These are phyloP conservation scores for Ellobius talpinus DNA, from an alignment of 2,113 vertebrate species.

Conservation along the genomic window DNA sequence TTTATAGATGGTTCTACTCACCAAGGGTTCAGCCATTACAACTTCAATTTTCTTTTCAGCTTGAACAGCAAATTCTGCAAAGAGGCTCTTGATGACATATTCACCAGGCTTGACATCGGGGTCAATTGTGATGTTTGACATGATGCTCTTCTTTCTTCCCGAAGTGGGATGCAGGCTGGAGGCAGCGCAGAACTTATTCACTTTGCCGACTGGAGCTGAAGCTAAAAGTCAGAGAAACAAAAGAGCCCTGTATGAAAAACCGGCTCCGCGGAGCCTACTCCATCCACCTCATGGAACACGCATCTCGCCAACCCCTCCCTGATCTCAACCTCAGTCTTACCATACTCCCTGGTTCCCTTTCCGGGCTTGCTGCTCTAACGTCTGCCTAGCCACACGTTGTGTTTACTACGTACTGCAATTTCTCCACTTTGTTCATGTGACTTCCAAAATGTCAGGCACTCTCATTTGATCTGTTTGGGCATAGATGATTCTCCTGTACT, in stretches of 20 bases:
- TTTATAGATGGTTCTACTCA: slow-evolving; percentile 86
- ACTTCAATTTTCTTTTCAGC: slow-evolving; percentile 99
- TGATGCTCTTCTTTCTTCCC: slow-evolving; percentile 91
- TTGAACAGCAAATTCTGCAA: slow-evolving; percentile 98
- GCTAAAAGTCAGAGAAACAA: slow-evolving; percentile 84
- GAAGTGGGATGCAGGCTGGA: slow-evolving; percentile 87
- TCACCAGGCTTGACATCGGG: slow-evolving; percentile 99
- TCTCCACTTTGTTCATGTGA: background rate
- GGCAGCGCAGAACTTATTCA: slow-evolving; percentile 88
- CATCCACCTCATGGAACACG: background rate
- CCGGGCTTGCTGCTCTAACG: background rate
- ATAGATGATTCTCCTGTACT: background rate
- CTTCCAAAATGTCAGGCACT: background rate
- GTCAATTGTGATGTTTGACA: slow-evolving; percentile 99
- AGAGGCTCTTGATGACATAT: slow-evolving; percentile 99
- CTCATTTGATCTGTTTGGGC: background rate
- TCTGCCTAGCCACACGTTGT: background rate
- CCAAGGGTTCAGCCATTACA: slow-evolving; percentile 99
- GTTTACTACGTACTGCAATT: background rate
- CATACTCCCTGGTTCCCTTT: background rate
- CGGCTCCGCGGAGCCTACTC: background rate
- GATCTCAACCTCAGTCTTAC: background rate
- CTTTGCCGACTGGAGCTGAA: slow-evolving; percentile 93
- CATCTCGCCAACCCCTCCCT: background rate
- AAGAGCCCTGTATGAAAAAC: slow-evolving; percentile 28